Percentiles rank a stretch among this genome's conserved stretches.
Evolutionary conservation across 2,113 vertebrate genomes (phyloP).

Genomic region (Climacteris rufus): DNA sequence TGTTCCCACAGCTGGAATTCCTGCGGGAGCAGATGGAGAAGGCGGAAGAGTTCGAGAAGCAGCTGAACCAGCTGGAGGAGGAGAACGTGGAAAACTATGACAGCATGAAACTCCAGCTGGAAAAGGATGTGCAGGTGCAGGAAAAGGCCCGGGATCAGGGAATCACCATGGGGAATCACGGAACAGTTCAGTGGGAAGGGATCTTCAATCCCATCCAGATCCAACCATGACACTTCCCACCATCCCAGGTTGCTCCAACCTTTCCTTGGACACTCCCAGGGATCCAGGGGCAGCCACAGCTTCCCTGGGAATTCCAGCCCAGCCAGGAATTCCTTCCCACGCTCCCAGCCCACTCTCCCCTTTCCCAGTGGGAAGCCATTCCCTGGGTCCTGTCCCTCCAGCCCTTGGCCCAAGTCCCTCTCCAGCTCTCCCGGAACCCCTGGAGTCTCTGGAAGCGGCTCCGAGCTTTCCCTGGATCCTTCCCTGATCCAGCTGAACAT

Average conservation of each 20-base stretch:
- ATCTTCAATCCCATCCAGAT: background rate
- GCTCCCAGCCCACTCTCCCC: background rate
- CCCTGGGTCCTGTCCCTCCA: background rate
- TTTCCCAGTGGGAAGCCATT: background rate
- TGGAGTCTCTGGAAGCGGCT: background rate
- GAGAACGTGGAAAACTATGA: rapidly evolving
- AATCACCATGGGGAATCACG: rapidly evolving
- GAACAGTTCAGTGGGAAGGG: background rate
- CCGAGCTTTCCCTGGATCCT: background rate
- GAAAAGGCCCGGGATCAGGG: background rate
- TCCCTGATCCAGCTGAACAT: rapidly evolving
- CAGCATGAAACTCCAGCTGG: background rate
- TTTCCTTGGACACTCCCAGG: background rate
- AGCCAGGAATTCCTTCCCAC: background rate
- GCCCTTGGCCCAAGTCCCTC: background rate
- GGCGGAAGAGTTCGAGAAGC: background rate
- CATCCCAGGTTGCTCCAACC: background rate
- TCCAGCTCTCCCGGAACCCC: background rate
- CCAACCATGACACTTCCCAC: rapidly evolving
- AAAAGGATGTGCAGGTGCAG: background rate
- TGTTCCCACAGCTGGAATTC: background rate
- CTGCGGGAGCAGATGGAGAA: background rate
- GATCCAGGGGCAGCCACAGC: background rate
- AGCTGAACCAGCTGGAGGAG: background rate
- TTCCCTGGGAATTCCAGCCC: background rate